These are phyloP conservation scores for Chlorodrepanis virens DNA, from an alignment of 2,113 vertebrate genomes.

Conservation along the genomic window DNA sequence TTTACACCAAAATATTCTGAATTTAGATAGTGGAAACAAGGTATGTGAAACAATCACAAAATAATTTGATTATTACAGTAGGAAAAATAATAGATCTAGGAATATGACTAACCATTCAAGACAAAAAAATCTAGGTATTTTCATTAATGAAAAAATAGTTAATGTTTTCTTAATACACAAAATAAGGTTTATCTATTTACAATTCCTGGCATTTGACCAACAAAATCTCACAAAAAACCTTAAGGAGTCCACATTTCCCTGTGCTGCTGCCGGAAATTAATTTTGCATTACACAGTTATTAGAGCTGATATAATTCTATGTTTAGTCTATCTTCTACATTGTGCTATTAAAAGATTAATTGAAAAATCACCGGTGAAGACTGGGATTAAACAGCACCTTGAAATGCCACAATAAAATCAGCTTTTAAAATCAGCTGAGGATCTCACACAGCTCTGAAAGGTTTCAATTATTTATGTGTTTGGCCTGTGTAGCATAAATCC, in stretches of 20 bases:
- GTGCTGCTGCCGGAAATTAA: conserved; percentile 31
- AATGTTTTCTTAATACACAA: background rate
- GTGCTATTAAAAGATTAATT: conserved; percentile 52
- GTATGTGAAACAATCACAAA: background rate
- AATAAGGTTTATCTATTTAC: background rate
- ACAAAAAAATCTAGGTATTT: background rate
- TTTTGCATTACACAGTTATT: background rate
- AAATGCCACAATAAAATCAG: conserved; percentile 43
- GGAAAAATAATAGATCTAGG: background rate
- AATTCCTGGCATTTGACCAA: conserved; percentile 6
- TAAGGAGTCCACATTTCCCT: background rate
- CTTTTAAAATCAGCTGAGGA: conserved; percentile 60
- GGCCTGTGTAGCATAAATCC: conserved; percentile 51
- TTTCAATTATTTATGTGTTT: conserved; percentile 68
- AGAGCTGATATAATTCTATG: conserved; percentile 14
- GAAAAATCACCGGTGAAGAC: conserved; percentile 39
- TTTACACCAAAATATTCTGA: background rate
- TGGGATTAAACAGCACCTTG: conserved; percentile 61
- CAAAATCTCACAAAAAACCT: conserved; percentile 27
- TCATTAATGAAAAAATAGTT: background rate
- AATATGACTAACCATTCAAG: background rate
- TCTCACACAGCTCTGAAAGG: conserved; percentile 36
- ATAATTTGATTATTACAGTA: background rate
- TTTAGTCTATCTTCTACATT: conserved; percentile 15
- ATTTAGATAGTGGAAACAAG: background rate